phyloP scores from a whole-genome alignment of 1,140 invertebrate genomes.

The Chelonus insularis region DNA sequence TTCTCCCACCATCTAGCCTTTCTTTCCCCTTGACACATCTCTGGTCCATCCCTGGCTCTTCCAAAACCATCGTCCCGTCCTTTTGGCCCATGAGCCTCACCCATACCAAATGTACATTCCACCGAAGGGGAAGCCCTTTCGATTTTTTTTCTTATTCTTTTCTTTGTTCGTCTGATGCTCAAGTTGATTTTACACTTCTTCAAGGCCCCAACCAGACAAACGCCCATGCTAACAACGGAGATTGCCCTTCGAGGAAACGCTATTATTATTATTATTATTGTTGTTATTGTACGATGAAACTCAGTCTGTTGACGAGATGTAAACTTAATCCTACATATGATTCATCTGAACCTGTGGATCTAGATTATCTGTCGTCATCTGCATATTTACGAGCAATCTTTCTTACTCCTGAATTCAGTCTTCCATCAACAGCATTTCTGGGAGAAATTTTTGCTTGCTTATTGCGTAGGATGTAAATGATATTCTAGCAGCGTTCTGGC shows the following conservation, averaged over 20 bases:
- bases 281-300: conserved; percentile 28
- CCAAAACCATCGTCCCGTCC: not conserved
- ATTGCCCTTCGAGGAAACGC: conserved; percentile 10
- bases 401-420: conserved; percentile 9
- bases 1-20: conserved; percentile 47
- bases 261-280: conserved; percentile 24
- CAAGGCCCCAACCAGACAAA: conserved; percentile 13
- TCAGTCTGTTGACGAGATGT: conserved; percentile 31
- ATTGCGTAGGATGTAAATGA: conserved; percentile 2
- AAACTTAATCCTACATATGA: conserved; percentile 49
- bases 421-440: not conserved
- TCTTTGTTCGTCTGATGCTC: conserved; percentile 30
- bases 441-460: too few species aligned
- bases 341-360: conserved; percentile 46
- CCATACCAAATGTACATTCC: conserved; percentile 48
- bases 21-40: conserved; percentile 32
- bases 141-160: conserved; percentile 33
- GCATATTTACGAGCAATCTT: conserved; percentile 47
- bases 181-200: conserved; percentile 48
- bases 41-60: conserved; percentile 20
- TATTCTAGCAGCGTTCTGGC: too few species aligned
- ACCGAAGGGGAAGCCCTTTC: conserved; percentile 41
- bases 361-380: conserved; percentile 54
- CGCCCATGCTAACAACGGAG: conserved; percentile 2
- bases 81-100: conserved; percentile 4